phyloP scores from a whole-genome alignment of 53 echinoderm and acorn worm species.

The Paelopatides confundens region DNA sequence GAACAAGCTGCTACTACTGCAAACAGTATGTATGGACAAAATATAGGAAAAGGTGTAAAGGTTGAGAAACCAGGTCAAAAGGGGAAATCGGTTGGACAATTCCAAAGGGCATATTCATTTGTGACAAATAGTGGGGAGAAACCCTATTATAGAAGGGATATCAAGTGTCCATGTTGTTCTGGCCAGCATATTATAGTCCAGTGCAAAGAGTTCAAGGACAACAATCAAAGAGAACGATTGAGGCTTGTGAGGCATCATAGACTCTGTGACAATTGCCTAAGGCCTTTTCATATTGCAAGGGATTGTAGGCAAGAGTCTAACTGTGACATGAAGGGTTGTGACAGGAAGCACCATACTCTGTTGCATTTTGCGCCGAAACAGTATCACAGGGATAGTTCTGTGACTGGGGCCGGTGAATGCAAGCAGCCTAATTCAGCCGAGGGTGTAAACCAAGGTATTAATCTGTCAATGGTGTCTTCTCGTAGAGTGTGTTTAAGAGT shows the following conservation, averaged over 20 bases:
- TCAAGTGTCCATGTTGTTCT: background rate
- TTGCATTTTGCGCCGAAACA: background rate
- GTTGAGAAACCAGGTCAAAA: background rate
- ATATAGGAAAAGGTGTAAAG: background rate
- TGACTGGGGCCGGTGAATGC: background rate
- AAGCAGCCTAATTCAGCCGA: too few relatives aligned
- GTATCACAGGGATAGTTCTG: background rate
- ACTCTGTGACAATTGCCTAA: slow-evolving; percentile 67
- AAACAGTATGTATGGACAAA: slow-evolving; percentile 65
- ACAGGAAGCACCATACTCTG: background rate
- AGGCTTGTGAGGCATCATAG: slow-evolving; percentile 22
- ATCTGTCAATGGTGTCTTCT: too few relatives aligned
- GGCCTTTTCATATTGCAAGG: slow-evolving; percentile 50
- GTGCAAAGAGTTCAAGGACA: background rate
- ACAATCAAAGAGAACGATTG: background rate
- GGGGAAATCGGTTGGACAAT: background rate
- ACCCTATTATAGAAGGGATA: background rate
- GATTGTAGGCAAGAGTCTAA: slow-evolving; percentile 1
- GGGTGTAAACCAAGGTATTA: too few relatives aligned
- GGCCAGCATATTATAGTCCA: background rate
- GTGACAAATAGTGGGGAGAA: background rate
- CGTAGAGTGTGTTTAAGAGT: too few relatives aligned
- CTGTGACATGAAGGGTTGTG: background rate
- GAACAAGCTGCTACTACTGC: slow-evolving; percentile 58
- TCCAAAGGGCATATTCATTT: background rate